Evolutionary conservation across 2,888 invertebrate genomes (phyloP).

Genomic region (Diaprepes abbreviatus): DNA sequence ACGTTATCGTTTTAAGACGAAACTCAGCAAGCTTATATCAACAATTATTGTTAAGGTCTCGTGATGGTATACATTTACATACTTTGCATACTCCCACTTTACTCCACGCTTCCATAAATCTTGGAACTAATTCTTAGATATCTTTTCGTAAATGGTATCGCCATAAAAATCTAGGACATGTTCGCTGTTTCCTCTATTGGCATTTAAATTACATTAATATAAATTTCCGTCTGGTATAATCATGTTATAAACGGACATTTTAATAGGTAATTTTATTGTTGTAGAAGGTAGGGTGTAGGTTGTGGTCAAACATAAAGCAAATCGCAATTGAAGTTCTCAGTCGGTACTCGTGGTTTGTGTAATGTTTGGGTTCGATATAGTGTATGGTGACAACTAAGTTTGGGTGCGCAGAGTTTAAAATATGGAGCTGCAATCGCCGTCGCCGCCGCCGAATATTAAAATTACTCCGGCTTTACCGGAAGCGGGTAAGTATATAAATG

Average conservation of each 20-base stretch:
- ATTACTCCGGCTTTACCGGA: conserved; percentile 34
- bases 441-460: conserved; percentile 39
- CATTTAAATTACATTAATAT: conserved; percentile 54
- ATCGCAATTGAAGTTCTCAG: conserved; percentile 30
- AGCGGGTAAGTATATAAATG: conserved; percentile 35
- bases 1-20: background rate
- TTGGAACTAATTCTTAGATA: conserved; percentile 3
- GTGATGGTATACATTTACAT: background rate
- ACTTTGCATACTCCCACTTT: conserved; percentile 36
- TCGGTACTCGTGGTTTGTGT: conserved; percentile 23
- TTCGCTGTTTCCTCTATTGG: conserved; percentile 44
- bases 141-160: conserved; percentile 27
- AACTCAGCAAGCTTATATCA: background rate
- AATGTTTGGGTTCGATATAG: conserved; percentile 18
- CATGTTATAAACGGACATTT: conserved; percentile 58
- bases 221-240: conserved; percentile 58
- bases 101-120: conserved; percentile 10
- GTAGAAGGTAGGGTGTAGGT: conserved; percentile 48
- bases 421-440: conserved; percentile 2
- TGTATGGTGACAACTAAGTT: conserved; percentile 20
- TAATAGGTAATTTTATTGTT: conserved; percentile 53
- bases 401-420: conserved; percentile 23
- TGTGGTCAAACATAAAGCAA: conserved; percentile 31
- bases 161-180: conserved; percentile 41
- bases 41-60: background rate